phyloP scores from a whole-genome alignment of 2,888 invertebrate species.

The Calameuta pallipes region DNA sequence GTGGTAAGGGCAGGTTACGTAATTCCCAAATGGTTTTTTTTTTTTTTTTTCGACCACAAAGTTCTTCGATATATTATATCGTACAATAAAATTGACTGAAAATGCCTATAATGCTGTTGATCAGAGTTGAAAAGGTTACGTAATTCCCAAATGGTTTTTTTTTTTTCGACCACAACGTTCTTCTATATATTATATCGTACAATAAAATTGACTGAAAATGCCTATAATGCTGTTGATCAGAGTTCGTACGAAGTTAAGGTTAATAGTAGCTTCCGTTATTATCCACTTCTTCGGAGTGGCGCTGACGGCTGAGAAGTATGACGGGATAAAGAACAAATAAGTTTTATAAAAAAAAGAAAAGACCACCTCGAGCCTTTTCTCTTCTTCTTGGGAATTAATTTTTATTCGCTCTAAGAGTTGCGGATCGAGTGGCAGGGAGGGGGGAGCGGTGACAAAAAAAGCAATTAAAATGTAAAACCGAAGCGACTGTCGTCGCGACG shows the following conservation, averaged over 20 bases:
- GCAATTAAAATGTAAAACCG: slow-evolving; percentile 37
- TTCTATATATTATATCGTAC: no score
- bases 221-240: no score
- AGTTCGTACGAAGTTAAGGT: no score
- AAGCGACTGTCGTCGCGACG: slow-evolving; percentile 4
- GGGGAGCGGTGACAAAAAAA: slow-evolving; percentile 20
- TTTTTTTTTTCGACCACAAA: slow-evolving; percentile 17
- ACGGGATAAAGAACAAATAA: slow-evolving; percentile 11
- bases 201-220: no score
- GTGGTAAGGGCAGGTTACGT: slow-evolving; percentile 28
- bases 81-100: no score
- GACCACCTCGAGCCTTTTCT: slow-evolving; percentile 11
- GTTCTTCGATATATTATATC: no score
- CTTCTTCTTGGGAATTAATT: slow-evolving; percentile 18
- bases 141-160: slow-evolving; percentile 44
- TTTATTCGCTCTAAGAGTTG: slow-evolving; percentile 11
- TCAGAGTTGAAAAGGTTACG: slow-evolving; percentile 21
- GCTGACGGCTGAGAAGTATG: neutral
- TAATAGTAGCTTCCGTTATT: no score
- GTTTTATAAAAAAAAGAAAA: slow-evolving; percentile 15
- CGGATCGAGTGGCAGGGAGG: neutral
- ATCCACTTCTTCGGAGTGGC: neutral
- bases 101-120: no score
- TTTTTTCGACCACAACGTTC: slow-evolving; percentile 16
- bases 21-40: slow-evolving; percentile 43